Percentiles rank a stretch among this genome's conserved stretches.
phyloP scores from a whole-genome alignment of 2,113 vertebrate species.

The Malurus elegans region DNA sequence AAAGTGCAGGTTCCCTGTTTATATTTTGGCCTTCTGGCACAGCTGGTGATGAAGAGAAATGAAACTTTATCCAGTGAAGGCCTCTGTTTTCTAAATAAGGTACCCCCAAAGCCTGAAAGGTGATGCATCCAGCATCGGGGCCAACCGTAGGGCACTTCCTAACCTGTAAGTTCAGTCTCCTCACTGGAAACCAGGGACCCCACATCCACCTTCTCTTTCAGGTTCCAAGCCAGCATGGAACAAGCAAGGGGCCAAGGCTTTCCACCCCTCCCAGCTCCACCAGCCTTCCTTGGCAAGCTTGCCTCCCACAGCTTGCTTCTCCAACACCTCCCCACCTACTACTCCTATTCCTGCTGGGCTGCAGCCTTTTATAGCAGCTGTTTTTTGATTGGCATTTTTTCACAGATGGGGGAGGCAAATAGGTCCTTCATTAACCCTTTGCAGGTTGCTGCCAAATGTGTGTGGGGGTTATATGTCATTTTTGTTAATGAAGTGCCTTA shows the following conservation, averaged over 20 bases:
- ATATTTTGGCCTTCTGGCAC: neutral
- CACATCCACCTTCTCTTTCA: neutral
- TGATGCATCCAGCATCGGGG: neutral
- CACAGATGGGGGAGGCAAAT: constrained; percentile 64
- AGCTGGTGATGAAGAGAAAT: neutral
- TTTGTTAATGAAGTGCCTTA: constrained; percentile 49
- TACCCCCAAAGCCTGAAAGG: neutral
- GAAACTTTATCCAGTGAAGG: neutral
- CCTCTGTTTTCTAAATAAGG: neutral
- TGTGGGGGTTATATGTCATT: constrained; percentile 1
- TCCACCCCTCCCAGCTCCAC: neutral
- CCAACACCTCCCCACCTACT: constrained; percentile 50
- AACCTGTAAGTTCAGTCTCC: neutral
- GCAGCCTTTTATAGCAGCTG: constrained; percentile 64
- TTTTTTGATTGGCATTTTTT: constrained; percentile 56
- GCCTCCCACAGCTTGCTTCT: constrained; percentile 31
- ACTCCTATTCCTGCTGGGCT: constrained; percentile 48
- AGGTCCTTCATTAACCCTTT: constrained; percentile 66
- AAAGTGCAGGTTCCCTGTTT: neutral
- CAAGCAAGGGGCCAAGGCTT: neutral
- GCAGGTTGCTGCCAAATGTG: constrained; percentile 43
- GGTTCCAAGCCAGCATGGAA: neutral
- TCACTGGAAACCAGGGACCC: neutral
- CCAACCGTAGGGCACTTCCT: neutral
- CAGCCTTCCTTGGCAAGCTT: constrained; percentile 30